A percentile compares a stretch with the other conserved stretches of the same genome.
phyloP scores from a whole-genome alignment of 1,140 invertebrate genomes.

The Lepidotrigona ventralis region DNA sequence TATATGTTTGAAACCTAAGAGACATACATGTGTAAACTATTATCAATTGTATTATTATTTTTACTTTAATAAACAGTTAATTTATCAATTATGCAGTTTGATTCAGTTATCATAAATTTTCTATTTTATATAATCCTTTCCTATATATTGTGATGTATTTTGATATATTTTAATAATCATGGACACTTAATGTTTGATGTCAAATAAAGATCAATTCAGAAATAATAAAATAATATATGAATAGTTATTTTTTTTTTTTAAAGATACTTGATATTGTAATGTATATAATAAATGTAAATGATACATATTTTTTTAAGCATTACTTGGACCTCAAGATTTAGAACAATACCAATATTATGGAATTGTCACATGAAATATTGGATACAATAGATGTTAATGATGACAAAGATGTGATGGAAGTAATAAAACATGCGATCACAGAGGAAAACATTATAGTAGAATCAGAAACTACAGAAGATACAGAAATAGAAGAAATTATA shows the following conservation, averaged over 20 bases:
- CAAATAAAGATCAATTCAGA: not conserved
- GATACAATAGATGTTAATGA: constrained; percentile 56
- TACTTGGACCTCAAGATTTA: not conserved
- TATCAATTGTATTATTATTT: not conserved
- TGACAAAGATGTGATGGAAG: constrained; percentile 68
- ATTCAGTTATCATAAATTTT: not conserved
- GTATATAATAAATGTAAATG: not conserved
- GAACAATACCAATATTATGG: constrained; percentile 36
- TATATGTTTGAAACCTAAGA: not conserved
- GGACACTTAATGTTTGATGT: not conserved
- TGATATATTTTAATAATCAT: not conserved
- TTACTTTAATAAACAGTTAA: not conserved
- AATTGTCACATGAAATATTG: constrained; percentile 53
- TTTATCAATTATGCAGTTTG: not conserved
- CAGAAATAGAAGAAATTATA: constrained; percentile 70
- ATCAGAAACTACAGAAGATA: constrained; percentile 64
- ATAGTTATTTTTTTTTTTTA: not conserved
- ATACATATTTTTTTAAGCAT: constrained; percentile 1
- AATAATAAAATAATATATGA: not conserved
- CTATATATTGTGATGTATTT: not conserved
- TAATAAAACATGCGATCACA: constrained; percentile 65
- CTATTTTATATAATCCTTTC: not conserved
- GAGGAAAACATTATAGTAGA: constrained; percentile 71
- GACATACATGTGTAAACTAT: not conserved
- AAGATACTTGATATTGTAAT: not conserved